phyloP scores from a whole-genome alignment of 2,888 invertebrate genomes.

The Villa cingulata region DNA sequence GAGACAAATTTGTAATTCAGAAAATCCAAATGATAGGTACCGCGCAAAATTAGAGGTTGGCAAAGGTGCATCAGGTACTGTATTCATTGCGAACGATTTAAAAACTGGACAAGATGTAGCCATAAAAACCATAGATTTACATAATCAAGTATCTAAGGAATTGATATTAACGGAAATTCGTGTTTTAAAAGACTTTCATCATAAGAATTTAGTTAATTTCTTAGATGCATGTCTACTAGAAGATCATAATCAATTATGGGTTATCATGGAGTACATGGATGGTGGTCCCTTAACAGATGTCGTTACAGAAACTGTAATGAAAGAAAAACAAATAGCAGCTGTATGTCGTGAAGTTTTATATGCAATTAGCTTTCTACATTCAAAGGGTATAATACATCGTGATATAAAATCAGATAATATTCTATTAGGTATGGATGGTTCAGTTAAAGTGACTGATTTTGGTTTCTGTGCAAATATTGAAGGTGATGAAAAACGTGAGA shows the following conservation, averaged over 20 bases:
- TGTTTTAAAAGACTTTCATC: slow-evolving; percentile 80
- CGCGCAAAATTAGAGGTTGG: slow-evolving; percentile 73
- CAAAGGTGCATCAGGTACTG: slow-evolving; percentile 84
- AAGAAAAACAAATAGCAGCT: slow-evolving; percentile 91
- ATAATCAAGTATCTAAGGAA: slow-evolving; percentile 91
- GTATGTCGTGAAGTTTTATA: slow-evolving; percentile 80
- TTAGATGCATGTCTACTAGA: slow-evolving; percentile 83
- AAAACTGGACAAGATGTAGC: slow-evolving; percentile 67
- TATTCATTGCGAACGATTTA: slow-evolving; percentile 75
- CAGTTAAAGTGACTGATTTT: slow-evolving; percentile 89
- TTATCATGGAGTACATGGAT: slow-evolving; percentile 88
- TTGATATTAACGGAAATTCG: slow-evolving; percentile 89
- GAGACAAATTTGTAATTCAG: slow-evolving; percentile 62
- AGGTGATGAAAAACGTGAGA: slow-evolving; percentile 87
- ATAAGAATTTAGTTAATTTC: slow-evolving; percentile 92
- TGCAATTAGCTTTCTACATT: slow-evolving; percentile 80
- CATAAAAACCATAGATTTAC: slow-evolving; percentile 90
- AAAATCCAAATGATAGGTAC: slow-evolving; percentile 70
- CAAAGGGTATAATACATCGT: slow-evolving; percentile 80
- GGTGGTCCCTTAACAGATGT: slow-evolving; percentile 95
- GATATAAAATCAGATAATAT: slow-evolving; percentile 98
- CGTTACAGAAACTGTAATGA: slow-evolving; percentile 93
- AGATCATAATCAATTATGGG: slow-evolving; percentile 87
- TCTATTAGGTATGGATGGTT: slow-evolving; percentile 81
- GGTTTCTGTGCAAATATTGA: slow-evolving; percentile 96